Conservation (phyloP, 2,888 invertebrate species). For the Caenorhabditis sp. region DNA sequence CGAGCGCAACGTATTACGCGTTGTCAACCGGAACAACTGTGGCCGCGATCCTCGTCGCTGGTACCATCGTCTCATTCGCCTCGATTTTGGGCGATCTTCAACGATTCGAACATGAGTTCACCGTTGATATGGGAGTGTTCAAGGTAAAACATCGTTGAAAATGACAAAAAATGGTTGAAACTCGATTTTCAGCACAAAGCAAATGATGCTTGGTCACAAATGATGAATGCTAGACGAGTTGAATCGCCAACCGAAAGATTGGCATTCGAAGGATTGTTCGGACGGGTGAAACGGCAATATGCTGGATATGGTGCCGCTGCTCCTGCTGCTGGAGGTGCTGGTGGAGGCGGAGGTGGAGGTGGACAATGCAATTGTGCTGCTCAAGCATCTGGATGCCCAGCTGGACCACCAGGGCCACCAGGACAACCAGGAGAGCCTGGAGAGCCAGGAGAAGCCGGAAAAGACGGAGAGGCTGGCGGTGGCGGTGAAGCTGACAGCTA, state of each 20-base stretch:
- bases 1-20: conserved; percentile 39
- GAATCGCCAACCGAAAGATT: conserved; percentile 30
- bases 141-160: no score
- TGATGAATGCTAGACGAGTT: conserved; percentile 34
- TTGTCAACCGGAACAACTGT: conserved; percentile 35
- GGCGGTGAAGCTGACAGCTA: conserved; percentile 26
- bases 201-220: conserved; percentile 48
- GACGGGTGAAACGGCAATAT: conserved; percentile 26
- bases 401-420: conserved; percentile 37
- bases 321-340: conserved; percentile 4
- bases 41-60: conserved; percentile 34
- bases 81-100: conserved; percentile 27
- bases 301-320: conserved; percentile 10
- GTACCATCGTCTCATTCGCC: conserved; percentile 26
- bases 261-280: conserved; percentile 37
- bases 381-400: conserved; percentile 12
- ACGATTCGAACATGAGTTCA: conserved; percentile 29
- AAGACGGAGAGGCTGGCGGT: conserved; percentile 10
- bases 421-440: conserved; percentile 35
- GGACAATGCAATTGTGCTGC: conserved; percentile 17
- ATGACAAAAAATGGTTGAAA: no score
- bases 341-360: conserved; percentile 13
- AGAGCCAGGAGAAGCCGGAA: conserved; percentile 24
- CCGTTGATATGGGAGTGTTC: conserved; percentile 27
- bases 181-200: conserved; percentile 40